phyloP scores from a whole-genome alignment of 2,888 invertebrate species.

The Ferrisia virgata region DNA sequence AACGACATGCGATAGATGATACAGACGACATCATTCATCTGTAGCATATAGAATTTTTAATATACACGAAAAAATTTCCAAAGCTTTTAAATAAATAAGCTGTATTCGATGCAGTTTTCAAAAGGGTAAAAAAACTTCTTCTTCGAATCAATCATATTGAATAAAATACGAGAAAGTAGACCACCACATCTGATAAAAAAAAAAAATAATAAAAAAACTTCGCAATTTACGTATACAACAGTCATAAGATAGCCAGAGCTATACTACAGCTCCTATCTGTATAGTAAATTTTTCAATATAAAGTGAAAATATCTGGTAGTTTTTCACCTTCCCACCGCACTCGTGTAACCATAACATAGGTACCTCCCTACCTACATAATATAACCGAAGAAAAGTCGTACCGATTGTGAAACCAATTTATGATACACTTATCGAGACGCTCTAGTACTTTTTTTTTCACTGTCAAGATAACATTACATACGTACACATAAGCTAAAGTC shows the following conservation, averaged over 20 bases:
- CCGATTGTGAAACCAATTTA: not conserved
- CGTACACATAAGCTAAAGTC: not conserved
- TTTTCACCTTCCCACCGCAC: not conserved
- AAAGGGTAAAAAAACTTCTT: not conserved
- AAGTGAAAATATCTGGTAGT: not conserved
- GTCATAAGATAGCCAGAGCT: not conserved
- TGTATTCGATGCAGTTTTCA: not conserved
- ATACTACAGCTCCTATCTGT: no score
- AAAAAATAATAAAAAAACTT: not conserved
- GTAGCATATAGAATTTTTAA: not conserved
- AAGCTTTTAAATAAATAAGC: not conserved
- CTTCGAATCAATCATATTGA: not conserved
- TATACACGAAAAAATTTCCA: not conserved
- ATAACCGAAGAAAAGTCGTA: not conserved
- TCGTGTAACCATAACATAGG: no score
- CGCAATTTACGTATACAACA: not conserved
- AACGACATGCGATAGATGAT: not conserved
- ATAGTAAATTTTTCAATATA: not conserved
- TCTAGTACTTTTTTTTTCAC: not conserved
- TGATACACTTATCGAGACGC: not conserved
- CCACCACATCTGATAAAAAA: not conserved
- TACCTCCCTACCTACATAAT: no score
- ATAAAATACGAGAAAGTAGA: not conserved
- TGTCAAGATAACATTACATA: not conserved
- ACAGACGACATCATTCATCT: not conserved